phyloP scores from a whole-genome alignment of 2,113 vertebrate species.

The Lucifuga dentata region DNA sequence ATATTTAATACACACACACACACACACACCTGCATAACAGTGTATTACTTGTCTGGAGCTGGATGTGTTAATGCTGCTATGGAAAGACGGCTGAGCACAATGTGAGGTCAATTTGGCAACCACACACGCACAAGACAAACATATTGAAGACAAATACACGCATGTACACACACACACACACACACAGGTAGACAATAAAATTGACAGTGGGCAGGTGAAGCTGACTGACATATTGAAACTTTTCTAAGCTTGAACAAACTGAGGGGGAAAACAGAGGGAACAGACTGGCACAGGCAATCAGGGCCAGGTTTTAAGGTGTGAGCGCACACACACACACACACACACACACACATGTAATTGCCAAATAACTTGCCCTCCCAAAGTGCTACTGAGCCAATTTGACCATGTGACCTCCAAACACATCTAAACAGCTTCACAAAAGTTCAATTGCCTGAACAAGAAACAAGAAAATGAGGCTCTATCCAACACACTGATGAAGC shows the following conservation, averaged over 20 bases:
- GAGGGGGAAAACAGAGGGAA: no score
- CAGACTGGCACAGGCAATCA: constrained; percentile 8
- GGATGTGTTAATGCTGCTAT: background rate
- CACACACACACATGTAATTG: background rate
- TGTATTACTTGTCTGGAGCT: background rate
- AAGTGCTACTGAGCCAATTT: constrained; percentile 9
- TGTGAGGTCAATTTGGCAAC: constrained; percentile 4
- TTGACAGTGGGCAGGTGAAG: no score
- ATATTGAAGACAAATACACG: constrained; percentile 2
- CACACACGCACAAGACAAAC: background rate
- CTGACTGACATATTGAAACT: no score
- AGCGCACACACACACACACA: background rate
- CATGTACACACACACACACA: background rate
- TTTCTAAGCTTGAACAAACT: no score
- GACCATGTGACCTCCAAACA: constrained; percentile 30
- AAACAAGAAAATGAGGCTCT: constrained; percentile 25
- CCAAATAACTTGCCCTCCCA: no score
- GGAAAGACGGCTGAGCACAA: background rate
- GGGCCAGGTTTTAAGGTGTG: background rate
- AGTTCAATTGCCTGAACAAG: constrained; percentile 24
- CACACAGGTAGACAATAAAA: background rate
- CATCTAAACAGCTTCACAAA: constrained; percentile 1
- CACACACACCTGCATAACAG: constrained; percentile 15
- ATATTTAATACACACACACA: no score
- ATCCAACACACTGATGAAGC: constrained; percentile 28